These are phyloP conservation scores for Anguilla rostrata DNA, from an alignment of 2,113 vertebrate species.

Conservation along the genomic window DNA sequence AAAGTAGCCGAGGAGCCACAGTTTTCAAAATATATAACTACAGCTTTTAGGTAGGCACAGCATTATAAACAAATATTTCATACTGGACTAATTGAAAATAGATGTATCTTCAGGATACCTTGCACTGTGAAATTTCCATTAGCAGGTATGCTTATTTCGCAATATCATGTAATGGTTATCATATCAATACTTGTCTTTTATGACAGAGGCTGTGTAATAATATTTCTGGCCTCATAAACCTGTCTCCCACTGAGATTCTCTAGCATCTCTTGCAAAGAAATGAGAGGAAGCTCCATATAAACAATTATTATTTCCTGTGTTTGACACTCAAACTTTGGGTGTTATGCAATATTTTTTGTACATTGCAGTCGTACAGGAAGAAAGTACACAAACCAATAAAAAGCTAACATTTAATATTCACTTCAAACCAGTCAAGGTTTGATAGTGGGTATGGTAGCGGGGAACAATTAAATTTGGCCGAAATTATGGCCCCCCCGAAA, in stretches of 20 bases:
- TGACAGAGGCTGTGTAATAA: neutral
- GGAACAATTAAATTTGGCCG: slow-evolving; percentile 6
- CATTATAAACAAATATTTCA: neutral
- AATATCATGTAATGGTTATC: neutral
- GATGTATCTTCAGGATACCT: neutral
- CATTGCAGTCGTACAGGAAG: neutral
- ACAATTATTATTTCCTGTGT: neutral
- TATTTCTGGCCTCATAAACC: neutral
- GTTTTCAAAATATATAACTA: neutral
- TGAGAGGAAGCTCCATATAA: neutral
- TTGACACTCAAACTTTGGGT: neutral
- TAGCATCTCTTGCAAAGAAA: neutral
- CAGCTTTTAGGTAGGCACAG: neutral
- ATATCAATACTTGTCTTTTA: neutral
- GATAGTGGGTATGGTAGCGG: slow-evolving; percentile 23
- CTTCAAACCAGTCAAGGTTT: slow-evolving; percentile 8
- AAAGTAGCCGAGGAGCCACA: no score
- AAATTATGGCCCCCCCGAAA: slow-evolving; percentile 19
- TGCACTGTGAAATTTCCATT: neutral
- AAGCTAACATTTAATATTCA: slow-evolving; percentile 20
- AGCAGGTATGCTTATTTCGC: neutral
- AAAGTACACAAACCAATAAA: neutral
- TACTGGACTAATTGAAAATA: neutral
- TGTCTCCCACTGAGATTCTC: neutral
- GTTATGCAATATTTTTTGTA: neutral